Conservation (phyloP, 2,797 vertebrate species). For the Podarcis lilfordi region DNA sequence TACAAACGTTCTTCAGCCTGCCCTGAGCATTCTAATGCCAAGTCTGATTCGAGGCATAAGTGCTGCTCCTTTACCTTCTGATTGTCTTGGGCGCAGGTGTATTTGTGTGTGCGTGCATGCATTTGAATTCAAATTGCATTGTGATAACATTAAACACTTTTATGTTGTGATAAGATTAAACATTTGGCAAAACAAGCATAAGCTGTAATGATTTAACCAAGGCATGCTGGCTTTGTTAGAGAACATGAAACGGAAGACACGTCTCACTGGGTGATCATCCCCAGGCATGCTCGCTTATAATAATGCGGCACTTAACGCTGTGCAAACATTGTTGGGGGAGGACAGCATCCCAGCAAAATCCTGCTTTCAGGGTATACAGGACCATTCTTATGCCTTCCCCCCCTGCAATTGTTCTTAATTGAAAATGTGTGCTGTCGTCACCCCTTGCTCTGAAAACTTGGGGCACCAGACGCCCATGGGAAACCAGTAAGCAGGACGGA, state of each 20-base stretch:
- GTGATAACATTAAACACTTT: conserved; percentile 19
- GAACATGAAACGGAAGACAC: background rate
- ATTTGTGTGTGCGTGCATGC: background rate
- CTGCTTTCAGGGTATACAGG: background rate
- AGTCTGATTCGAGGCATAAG: conserved; percentile 6
- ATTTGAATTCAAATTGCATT: conserved; percentile 21
- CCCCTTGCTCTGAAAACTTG: background rate
- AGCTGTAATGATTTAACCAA: background rate
- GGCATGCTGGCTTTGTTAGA: background rate
- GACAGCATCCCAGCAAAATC: background rate
- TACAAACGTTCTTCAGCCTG: too few species aligned
- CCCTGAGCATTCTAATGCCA: background rate
- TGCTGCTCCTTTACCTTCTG: background rate
- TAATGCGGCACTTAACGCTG: background rate
- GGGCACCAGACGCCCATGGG: background rate
- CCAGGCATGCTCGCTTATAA: background rate
- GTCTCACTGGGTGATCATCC: background rate
- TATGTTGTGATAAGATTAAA: conserved; percentile 12
- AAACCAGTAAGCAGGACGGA: too few species aligned
- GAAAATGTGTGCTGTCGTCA: background rate
- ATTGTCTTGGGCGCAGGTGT: background rate
- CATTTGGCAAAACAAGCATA: background rate
- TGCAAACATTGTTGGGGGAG: background rate
- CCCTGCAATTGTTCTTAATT: background rate
- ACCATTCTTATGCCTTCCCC: background rate